Evolutionary conservation across 2,888 invertebrate genomes (phyloP), one percentile per base, ranked within the genome.

Genomic region (Temnothorax unifasciatus): DNA sequence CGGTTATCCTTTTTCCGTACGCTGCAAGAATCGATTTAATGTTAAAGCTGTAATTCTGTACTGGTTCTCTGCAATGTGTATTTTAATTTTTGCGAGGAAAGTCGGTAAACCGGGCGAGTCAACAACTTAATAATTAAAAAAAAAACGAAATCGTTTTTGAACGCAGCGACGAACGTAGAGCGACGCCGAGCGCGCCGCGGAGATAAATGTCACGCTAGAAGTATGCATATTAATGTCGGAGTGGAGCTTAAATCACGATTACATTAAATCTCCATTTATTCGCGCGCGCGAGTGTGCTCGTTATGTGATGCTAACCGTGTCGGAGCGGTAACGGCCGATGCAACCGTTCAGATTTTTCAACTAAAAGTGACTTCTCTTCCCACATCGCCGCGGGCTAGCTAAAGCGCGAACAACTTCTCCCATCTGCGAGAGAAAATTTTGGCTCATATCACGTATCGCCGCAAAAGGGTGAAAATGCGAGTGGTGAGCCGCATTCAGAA

Each of bases 261-360:
- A 77, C 54, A 77, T 66, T 77, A 77, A 77, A 77, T 77, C 52
- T 41, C 76, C 77, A 77, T 77, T 76, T 66, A 54, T 52, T 54
- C 41, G 25, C 13, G 13, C 63, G 18, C 44, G 50, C 63, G 25
- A 18, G 71, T 15, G 8, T 11, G 38, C 25, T 76, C 76, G 41
- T 54, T 66, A 54, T 50, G 34, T 54, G 64, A 29, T 25, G 76
- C 38, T 25, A 54, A 29, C 13, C 38, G 52, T 44, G 64, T 66
- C 41, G 41, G 41, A 44, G n/a, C 18, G 38, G 64, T 63, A 77
- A 77, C 15, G 64, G n/a, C 41, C 44, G 63, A 18, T 38, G 75
- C 38, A 64, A 41, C 11, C 63, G 52, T 76, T 76, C 25, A 38
- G 44, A 77, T 77, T 77, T 77, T 77, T 68, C 44, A 77, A 66